Percentiles rank a stretch among this genome's conserved stretches.
Evolutionary conservation across 2,888 invertebrate genomes (phyloP).

Genomic region (Lepidochrysops patricia): DNA sequence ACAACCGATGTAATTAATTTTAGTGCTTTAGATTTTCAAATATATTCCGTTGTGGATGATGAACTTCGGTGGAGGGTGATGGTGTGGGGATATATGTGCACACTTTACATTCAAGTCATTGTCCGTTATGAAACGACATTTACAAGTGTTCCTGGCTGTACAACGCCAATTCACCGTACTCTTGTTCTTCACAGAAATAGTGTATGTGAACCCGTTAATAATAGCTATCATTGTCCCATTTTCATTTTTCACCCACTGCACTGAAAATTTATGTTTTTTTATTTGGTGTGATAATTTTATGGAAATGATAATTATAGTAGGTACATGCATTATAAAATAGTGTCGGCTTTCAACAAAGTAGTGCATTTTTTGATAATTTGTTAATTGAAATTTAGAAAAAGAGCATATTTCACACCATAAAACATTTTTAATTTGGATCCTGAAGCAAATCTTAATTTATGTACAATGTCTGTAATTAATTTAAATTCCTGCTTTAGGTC

Average conservation of each 20-base stretch:
- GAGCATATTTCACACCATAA: too few relatives aligned
- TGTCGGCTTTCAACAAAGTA: too few relatives aligned
- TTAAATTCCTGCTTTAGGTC: conserved; percentile 18
- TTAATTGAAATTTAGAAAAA: too few relatives aligned
- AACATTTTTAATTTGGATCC: too few relatives aligned
- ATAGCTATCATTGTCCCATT: conserved; percentile 23
- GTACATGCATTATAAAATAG: too few relatives aligned
- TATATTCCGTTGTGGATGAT: conserved; percentile 24
- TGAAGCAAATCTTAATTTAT: too few relatives aligned
- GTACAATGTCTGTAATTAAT: too few relatives aligned
- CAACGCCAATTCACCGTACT: conserved; percentile 25
- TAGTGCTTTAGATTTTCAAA: background rate
- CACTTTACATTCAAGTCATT: conserved; percentile 19
- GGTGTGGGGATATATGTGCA: conserved; percentile 22
- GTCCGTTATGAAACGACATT: conserved; percentile 26
- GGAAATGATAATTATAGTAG: background rate
- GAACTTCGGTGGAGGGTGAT: conserved; percentile 25
- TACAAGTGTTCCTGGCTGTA: conserved; percentile 28
- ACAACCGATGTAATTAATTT: too few relatives aligned
- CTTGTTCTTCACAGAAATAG: conserved; percentile 18
- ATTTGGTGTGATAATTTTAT: too few relatives aligned
- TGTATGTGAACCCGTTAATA: conserved; percentile 27
- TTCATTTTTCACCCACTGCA: conserved; percentile 20
- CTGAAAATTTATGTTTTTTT: conserved; percentile 22
- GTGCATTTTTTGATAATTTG: too few relatives aligned